A percentile compares a stretch with the other conserved stretches of the same genome.
These are phyloP conservation scores for Thamnaconus septentrionalis DNA, from an alignment of 2,113 vertebrate genomes.

Conservation along the genomic window DNA sequence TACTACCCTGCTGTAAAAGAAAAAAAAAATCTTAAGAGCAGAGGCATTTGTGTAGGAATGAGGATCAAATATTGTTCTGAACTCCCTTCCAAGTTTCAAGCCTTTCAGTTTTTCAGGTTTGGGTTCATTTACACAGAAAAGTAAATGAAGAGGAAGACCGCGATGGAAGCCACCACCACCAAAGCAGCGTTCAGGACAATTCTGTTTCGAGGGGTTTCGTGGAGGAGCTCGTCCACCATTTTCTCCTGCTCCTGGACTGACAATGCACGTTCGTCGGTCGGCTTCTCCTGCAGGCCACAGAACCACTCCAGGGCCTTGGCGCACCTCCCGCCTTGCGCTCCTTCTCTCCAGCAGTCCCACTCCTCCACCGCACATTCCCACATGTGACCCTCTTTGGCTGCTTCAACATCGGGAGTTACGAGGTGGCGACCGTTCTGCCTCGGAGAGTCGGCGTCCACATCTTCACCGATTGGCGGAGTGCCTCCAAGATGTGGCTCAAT, in stretches of 20 bases:
- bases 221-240: conserved; percentile 83
- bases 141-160: conserved; percentile 89
- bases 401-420: conserved; percentile 50
- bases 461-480: conserved; percentile 17
- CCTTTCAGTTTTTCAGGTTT: background rate
- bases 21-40: no score
- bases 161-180: conserved; percentile 81
- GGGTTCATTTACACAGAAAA: conserved; percentile 77
- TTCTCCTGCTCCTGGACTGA: conserved; percentile 79
- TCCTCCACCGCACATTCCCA: background rate
- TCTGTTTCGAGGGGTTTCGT: conserved; percentile 80
- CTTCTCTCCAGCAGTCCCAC: conserved; percentile 7
- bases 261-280: conserved; percentile 65
- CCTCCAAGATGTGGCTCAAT: conserved; percentile 55
- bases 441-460: conserved; percentile 12
- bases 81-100: no score
- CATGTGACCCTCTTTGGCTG: conserved; percentile 69
- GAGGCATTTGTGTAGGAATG: no score
- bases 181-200: conserved; percentile 83
- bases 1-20: no score
- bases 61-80: no score
- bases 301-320: conserved; percentile 77
- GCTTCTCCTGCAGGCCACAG: conserved; percentile 78
- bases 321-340: conserved; percentile 6
- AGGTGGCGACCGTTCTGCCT: conserved; percentile 4